Base-by-base conservation (phyloP, 37 sponge, comb jelly and placozoan species). In the Cladorhizidae sp. region DNA sequence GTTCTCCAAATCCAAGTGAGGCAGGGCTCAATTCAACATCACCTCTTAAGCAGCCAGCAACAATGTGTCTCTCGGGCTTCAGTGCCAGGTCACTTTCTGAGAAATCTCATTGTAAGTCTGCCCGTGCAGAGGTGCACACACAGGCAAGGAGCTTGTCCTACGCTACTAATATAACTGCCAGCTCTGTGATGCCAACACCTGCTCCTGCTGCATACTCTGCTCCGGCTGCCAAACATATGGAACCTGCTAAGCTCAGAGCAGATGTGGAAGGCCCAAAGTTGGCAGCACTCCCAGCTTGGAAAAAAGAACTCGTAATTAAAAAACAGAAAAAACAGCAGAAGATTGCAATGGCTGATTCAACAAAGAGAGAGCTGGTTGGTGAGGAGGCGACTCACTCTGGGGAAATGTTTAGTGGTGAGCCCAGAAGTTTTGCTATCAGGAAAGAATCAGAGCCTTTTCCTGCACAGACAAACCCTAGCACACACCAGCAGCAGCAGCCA, bases 241-340 rank as follows among this genome's bases (percentile, higher is more conserved):
- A 8, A 18, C 50, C 42, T 36, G 49, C 63, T 21, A 40, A 21
- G 11, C 42, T 39, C 33, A 18, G 21, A 36, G 69, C 45, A 7
- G 79, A 79, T 79, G 69, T 52, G 20, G 81, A 70, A 3, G 81
- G 70, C 70, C 41, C 72, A 35, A 38, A 52, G 3, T 42, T 82
- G 25, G 74, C 72, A 41, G 42, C 40, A 23, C 40, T 89, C 61
- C 90, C 90, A 26, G 72, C 86, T 29, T 89, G 90, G 90, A 84
- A 84, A 79, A 80, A 72, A 40, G 86, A 72, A 25, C 62, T 89
- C 21, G 63, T 89, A 3, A 25, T 80, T 40, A 62, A 75, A 39
- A 70, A 70, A 39, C 38, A 49, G 21, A 49, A 1, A 12, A 9
- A 8, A 33, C 67, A 67, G 45, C 52, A 64, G 9, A 49, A 72